Evolutionary conservation across 2,797 vertebrate species (phyloP), one percentile per base, ranked within the genome.

Genomic region (Sus cebifrons): DNA sequence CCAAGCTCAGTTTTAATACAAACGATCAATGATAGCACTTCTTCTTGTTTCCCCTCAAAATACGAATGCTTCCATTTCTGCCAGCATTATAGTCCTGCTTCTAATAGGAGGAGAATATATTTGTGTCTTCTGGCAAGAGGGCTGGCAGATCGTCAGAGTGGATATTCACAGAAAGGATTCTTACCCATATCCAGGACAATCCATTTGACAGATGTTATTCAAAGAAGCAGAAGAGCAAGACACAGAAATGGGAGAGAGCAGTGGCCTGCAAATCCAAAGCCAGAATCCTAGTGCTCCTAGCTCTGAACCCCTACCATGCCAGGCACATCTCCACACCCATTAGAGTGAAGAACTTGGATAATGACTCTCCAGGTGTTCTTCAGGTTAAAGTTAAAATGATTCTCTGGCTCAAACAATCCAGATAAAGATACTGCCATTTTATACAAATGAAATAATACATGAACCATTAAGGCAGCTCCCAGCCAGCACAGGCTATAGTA

Each of bases 381-480:
- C 29, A 77, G 16, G 56, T 86, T 81, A 90, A 94, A 87, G 64
- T 79, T 29, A 94, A 32, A 25, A 93, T 16, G 36, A 68, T 52
- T 87, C 17, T 52, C 60, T 77, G 40, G 29, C 73, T 27, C 44
- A 73, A 64, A 77, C 32, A 40, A 49, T 62, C 27, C 65, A 84
- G 65, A 77, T 71, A 87, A 56, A 84, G 75, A 94, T 3, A 62
- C 5, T 20, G 70, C 5, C 14, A 83, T 82, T 52, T 95, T 40
- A 79, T 75, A 75, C 40, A 94, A 78, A 36, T 60, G 94, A 95
- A 95, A 73, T 52, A 23, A 70, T 27, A 64, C 10, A 21, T 52
- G 70, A 89, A 79, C 68, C 68, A 58, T 49, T 49, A 91, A 70
- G 67, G 58, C 3, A 84, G 79, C 14, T 84, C 17, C 67, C 36